Evolutionary conservation across 2,797 vertebrate genomes (phyloP).

Genomic region (Echiichthys vipera): DNA sequence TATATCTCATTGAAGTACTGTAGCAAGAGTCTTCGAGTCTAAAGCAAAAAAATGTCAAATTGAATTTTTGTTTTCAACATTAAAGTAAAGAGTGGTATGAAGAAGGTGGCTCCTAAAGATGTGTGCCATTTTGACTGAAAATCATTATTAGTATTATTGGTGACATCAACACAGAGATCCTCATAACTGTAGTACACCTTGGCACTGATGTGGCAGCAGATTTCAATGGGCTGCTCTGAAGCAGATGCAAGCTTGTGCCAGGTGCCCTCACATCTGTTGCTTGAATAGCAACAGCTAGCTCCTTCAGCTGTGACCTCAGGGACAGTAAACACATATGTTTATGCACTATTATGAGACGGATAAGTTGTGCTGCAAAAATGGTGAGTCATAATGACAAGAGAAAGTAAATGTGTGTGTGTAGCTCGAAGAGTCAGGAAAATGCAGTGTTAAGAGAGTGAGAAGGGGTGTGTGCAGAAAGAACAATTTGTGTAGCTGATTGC

Average conservation of each 20-base stretch:
- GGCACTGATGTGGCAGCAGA: conserved; percentile 16
- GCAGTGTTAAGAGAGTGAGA: neutral
- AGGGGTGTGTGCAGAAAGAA: conserved; percentile 11
- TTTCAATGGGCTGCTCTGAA: conserved; percentile 38
- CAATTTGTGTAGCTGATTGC: conserved; percentile 36
- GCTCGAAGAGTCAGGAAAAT: conserved; percentile 22
- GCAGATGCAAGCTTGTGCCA: conserved; percentile 43
- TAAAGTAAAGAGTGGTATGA: too few species aligned
- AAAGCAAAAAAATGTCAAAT: neutral
- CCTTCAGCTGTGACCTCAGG: conserved; percentile 55
- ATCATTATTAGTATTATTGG: neutral
- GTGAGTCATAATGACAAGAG: conserved; percentile 41
- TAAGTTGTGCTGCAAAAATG: conserved; percentile 43
- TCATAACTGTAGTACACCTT: conserved; percentile 26
- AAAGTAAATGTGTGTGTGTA: conserved; percentile 28
- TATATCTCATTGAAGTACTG: neutral
- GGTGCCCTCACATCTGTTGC: conserved; percentile 65
- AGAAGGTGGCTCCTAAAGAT: neutral
- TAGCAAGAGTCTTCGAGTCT: neutral
- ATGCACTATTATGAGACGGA: conserved; percentile 46
- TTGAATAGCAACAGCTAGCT: conserved; percentile 60
- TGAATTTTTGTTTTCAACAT: neutral
- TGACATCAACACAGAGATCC: conserved; percentile 12
- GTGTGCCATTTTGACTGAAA: neutral
- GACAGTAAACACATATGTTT: conserved; percentile 54